Evolutionary conservation across 2,113 vertebrate genomes (phyloP).

Genomic region (Oreocharis arfaki): DNA sequence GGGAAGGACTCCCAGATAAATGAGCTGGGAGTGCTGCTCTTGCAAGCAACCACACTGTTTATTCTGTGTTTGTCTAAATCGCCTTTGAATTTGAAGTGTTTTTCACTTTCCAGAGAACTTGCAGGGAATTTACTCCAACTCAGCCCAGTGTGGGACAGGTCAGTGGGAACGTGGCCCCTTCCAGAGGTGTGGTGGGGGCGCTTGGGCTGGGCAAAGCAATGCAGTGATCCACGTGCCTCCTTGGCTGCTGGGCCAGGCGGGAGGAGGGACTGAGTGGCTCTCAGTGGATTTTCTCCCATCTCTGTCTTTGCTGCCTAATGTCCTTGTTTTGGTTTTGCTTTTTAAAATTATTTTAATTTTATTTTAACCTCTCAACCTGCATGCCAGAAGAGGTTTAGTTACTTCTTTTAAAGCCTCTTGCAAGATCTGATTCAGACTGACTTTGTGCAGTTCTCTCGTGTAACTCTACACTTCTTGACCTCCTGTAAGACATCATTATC

Average conservation of each 20-base stretch:
- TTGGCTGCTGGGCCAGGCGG: neutral
- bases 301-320: neutral
- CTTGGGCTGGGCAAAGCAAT: neutral
- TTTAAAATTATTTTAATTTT: neutral
- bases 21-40: neutral
- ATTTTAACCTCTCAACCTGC: neutral
- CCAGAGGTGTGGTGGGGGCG: accelerated
- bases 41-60: accelerated
- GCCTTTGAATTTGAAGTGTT: accelerated
- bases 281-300: neutral
- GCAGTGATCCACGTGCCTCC: accelerated
- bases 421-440: neutral
- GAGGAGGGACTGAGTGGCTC: too few relatives aligned
- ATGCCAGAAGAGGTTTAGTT: neutral
- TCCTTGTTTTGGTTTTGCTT: neutral
- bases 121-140: accelerated
- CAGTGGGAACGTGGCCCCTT: accelerated
- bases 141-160: neutral
- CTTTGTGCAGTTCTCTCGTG: neutral
- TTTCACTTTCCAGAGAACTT: neutral
- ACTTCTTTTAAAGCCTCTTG: neutral
- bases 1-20: neutral
- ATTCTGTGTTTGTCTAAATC: neutral
- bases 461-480: neutral
- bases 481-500: neutral